A percentile compares a stretch with the other conserved stretches of the same genome.
These are phyloP conservation scores for Erebia palarica DNA, from an alignment of 2,888 invertebrate genomes.

Conservation along the genomic window DNA sequence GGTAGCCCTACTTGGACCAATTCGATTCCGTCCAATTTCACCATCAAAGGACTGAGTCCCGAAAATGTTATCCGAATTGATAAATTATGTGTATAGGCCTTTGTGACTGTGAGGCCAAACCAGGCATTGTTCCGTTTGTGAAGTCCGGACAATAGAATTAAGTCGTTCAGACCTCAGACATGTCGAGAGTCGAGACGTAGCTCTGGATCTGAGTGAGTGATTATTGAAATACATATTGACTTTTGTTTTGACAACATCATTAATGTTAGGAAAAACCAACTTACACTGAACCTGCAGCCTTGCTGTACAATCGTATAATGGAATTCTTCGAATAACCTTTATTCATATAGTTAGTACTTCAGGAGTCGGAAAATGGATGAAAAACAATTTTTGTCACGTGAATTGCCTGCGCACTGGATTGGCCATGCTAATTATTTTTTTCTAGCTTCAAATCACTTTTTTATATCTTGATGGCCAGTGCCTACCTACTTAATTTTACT, in stretches of 20 bases:
- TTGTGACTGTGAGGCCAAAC: constrained; percentile 17
- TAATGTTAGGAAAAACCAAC: background rate
- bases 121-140: constrained; percentile 28
- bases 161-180: constrained; percentile 15
- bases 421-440: no score
- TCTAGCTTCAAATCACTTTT: no score
- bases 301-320: background rate
- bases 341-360: no score
- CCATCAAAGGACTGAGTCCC: constrained; percentile 28
- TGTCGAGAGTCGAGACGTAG: background rate
- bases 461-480: no score
- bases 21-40: constrained; percentile 33
- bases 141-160: constrained; percentile 22
- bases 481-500: no score
- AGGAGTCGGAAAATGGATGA: no score
- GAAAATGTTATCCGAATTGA: constrained; percentile 35
- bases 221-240: constrained; percentile 3
- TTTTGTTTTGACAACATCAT: background rate
- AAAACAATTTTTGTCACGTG: no score
- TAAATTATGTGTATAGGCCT: constrained; percentile 29
- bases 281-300: background rate
- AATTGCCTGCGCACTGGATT: no score
- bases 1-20: constrained; percentile 11
- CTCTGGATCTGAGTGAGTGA: background rate
- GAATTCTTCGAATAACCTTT: no score